Evolutionary conservation across 2,113 vertebrate species (phyloP), one percentile per base, ranked within the genome.

Genomic region (Anoplopoma fimbria): DNA sequence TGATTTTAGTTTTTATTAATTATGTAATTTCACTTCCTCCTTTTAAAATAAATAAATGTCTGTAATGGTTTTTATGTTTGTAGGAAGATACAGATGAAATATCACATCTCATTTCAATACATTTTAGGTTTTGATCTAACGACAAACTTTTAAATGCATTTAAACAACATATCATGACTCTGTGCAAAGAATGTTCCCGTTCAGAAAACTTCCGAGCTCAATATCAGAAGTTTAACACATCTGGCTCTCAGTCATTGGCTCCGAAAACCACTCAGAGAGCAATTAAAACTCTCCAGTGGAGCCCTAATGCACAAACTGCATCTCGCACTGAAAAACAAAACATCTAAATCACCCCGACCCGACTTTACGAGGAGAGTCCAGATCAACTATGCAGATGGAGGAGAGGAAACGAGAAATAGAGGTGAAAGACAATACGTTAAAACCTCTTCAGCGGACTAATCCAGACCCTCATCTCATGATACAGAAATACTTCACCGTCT

Each of bases 401-500:
- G n/a, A n/a, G n/a, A n/a, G n/a, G n/a, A n/a, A n/a, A n/a, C 60
- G 57, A 73, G 42, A 62, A 15, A 60, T n/a, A n/a, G n/a, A n/a
- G n/a, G n/a, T n/a, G n/a, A 77, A 72, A 84, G 68, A 83, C 38
- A 75, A 85, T 69, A 84, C 81, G 89, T 84, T 69, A 75, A n/a
- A n/a, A 63, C 62, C 76, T 82, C 84, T 87, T 83, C 75, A 74
- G 34, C 49, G 55, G 63, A 64, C 77, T 85, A 45, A 87, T 89
- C 78, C 82, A 83, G 77, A 88, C 61, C 84, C 79, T 82, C 82
- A 76, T 79, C 79, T 81, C 77, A 70, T 84, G 71, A 84, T 91
- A 91, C 86, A 88, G 82, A 85, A 85, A 91, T 75, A 84, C 79
- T 88, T 82, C 69, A 79, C 53, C 19, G n/a, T 83, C 71, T 92